Base-by-base conservation (phyloP, 2,888 invertebrate genomes). In the Yponomeuta malinellus region DNA sequence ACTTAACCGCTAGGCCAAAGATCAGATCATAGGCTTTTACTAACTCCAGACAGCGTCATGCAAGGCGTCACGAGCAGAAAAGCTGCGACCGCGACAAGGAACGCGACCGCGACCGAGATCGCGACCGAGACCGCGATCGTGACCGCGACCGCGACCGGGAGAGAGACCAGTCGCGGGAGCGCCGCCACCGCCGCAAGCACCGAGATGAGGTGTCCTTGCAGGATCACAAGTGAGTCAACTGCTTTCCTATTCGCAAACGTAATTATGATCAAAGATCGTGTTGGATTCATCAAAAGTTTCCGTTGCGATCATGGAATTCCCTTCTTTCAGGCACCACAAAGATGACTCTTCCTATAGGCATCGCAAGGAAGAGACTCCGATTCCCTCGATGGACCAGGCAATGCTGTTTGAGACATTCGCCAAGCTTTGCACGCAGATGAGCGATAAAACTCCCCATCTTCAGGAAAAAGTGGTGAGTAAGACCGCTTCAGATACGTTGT, bases 321-420 rank as follows among this genome's bases (percentile, higher is more conserved):
- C 5, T 15, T 59, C 15, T 59, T 15, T 12, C 52, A 59, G 15
- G 15, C 15, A 15, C 15, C 52, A 59, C 15, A 59, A 59, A 59
- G 12, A 59, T 2, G 52, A 15, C 15, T 59, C 52, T 59, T 15
- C 52, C 69, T 70, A 71, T 75, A 86, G 86, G 70, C 73, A 23
- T 9, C 63, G 59, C 10, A 71, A 70, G 73, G 81, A 81, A 31
- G 76, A 75, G 10, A 71, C 76, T 1, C 71, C 77, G 6, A 69
- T 76, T 1, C 74, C 82, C 2, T 72, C 73, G 2, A 72, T 85
- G 52, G 83, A 89, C 69, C 87, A 89, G 78, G 74, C 78, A 1
- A 77, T 78, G 43, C 77, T 91, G 1, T 77, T 90, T 48, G 85
- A 90, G 77, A 90, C 90, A 0, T 89, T 90, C 71, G 89, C 89